Evolutionary conservation across 2,888 invertebrate genomes (phyloP).

Genomic region (Himalopsyche tibetana): DNA sequence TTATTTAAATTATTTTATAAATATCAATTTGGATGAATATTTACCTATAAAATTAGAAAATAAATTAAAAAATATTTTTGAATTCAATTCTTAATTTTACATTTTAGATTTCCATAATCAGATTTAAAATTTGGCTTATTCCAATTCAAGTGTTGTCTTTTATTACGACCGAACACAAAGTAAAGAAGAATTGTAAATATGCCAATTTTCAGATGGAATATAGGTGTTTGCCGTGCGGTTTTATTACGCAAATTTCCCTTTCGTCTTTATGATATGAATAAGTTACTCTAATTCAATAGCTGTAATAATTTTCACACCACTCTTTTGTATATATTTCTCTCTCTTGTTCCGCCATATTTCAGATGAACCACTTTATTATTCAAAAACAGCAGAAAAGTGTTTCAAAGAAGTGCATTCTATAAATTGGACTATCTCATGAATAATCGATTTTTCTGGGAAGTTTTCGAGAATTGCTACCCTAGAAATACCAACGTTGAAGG

Average conservation of each 20-base stretch:
- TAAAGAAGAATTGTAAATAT: too few relatives aligned
- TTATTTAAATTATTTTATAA: too few relatives aligned
- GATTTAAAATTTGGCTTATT: too few relatives aligned
- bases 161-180: too few relatives aligned
- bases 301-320: background rate
- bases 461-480: background rate
- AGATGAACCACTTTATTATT: slow-evolving; percentile 8
- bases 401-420: background rate
- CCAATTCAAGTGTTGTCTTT: too few relatives aligned
- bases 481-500: background rate
- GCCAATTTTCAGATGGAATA: too few relatives aligned
- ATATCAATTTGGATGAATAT: too few relatives aligned
- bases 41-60: too few relatives aligned
- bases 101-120: too few relatives aligned
- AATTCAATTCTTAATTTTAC: too few relatives aligned
- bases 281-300: slow-evolving; percentile 11
- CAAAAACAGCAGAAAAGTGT: slow-evolving; percentile 15
- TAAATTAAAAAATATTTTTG: too few relatives aligned
- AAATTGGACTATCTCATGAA: slow-evolving; percentile 9
- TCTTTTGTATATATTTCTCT: background rate
- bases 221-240: background rate
- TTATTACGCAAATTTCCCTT: background rate
- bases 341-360: background rate
- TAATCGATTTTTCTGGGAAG: background rate
- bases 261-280: background rate